Evolutionary conservation across 2,888 invertebrate species (phyloP).

Genomic region (Agrochola lota): DNA sequence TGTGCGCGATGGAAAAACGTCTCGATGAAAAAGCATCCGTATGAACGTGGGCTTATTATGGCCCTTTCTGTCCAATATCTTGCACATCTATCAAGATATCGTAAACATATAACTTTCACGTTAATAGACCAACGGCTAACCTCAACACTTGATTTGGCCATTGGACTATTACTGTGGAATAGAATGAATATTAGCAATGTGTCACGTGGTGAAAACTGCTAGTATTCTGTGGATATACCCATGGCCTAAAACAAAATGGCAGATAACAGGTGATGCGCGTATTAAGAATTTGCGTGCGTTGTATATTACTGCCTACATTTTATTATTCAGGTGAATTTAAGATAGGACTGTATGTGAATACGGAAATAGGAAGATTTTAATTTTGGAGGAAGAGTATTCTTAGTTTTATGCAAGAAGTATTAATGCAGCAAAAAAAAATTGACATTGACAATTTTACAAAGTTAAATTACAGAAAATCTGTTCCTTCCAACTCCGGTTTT

Average conservation of each 20-base stretch:
- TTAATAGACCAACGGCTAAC: neutral
- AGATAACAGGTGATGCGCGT: constrained; percentile 53
- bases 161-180: constrained; percentile 20
- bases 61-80: constrained; percentile 38
- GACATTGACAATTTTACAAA: neutral
- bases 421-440: constrained; percentile 65
- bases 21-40: too few relatives aligned
- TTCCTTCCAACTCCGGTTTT: neutral
- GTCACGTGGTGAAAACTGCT: neutral
- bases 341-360: neutral
- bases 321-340: neutral
- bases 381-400: neutral
- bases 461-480: neutral
- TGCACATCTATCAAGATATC: constrained; percentile 17
- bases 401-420: neutral
- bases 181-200: constrained; percentile 13
- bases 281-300: constrained; percentile 42
- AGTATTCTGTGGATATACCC: constrained; percentile 3
- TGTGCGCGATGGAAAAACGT: too few relatives aligned
- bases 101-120: constrained; percentile 14
- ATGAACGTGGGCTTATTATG: neutral
- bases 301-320: constrained; percentile 58
- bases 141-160: neutral
- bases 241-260: constrained; percentile 57
- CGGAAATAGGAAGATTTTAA: neutral